A percentile compares a stretch with the other conserved stretches of the same genome.
phyloP scores from a whole-genome alignment of 92 coral and sea anemone genomes.

The Porites evermanni region DNA sequence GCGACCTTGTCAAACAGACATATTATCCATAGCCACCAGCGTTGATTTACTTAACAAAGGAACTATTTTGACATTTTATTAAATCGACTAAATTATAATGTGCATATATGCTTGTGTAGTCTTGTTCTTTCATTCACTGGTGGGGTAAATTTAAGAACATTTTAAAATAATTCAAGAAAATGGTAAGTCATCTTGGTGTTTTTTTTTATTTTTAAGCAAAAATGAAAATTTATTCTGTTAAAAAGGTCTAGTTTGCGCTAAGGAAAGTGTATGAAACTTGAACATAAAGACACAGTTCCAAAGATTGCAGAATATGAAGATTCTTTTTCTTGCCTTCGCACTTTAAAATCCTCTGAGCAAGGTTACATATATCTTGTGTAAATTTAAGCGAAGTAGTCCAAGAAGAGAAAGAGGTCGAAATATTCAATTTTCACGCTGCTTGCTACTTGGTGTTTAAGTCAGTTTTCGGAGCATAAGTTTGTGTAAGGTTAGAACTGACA shows the following conservation, averaged over 20 bases:
- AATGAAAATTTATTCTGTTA: neutral
- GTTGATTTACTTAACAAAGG: slow-evolving; percentile 26
- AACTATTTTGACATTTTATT: slow-evolving; percentile 23
- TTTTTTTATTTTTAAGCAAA: neutral
- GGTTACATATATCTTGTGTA: no score
- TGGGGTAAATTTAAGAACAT: neutral
- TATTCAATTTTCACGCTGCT: no score
- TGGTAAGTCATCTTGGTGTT: slow-evolving; percentile 5
- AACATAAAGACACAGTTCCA: no score
- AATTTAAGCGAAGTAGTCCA: no score
- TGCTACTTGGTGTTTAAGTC: no score
- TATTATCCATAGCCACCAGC: slow-evolving; percentile 9
- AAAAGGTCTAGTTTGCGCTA: no score
- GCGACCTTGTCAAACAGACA: neutral
- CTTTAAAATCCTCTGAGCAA: no score
- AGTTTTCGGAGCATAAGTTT: neutral
- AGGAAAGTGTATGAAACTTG: no score
- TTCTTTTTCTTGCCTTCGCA: no score
- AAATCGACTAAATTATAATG: slow-evolving; percentile 7
- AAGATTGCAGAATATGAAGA: no score
- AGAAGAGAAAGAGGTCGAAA: no score
- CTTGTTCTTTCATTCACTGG: slow-evolving; percentile 9
- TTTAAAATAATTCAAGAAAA: neutral
- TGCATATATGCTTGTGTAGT: slow-evolving; percentile 7
- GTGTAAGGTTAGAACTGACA: neutral